These are phyloP conservation scores for Podiceps cristatus DNA, from an alignment of 2,113 vertebrate genomes.

Conservation along the genomic window DNA sequence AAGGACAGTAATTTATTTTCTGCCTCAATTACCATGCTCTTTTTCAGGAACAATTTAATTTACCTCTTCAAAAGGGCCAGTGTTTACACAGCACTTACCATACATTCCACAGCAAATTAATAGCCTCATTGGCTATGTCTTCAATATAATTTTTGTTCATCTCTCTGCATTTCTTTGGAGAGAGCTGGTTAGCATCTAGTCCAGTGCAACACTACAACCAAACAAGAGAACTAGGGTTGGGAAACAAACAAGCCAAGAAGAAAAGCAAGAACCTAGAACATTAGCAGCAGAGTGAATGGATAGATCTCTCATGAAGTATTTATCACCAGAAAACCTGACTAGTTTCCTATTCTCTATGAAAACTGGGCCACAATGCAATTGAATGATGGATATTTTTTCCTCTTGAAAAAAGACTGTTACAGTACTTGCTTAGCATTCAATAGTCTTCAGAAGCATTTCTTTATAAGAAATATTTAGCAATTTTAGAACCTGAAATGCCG, in stretches of 20 bases:
- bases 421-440: background rate
- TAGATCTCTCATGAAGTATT: background rate
- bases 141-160: constrained; percentile 81
- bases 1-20: background rate
- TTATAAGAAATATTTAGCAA: background rate
- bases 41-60: background rate
- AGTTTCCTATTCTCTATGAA: background rate
- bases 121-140: constrained; percentile 89
- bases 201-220: constrained; percentile 80
- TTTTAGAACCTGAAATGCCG: background rate
- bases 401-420: background rate
- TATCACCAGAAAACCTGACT: background rate
- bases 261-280: background rate
- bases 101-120: constrained; percentile 95
- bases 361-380: background rate
- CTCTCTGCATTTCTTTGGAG: constrained; percentile 69
- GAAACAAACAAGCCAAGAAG: constrained; percentile 4
- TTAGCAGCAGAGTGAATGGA: background rate
- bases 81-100: constrained; percentile 81
- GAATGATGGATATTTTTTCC: background rate
- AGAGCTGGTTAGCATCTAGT: constrained; percentile 76
- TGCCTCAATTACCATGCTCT: background rate
- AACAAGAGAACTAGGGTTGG: constrained; percentile 22
- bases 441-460: background rate
- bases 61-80: background rate